Evolutionary conservation across 53 echinoderm and acorn worm species (phyloP).

Genomic region (Mesocentrotus franciscanus): DNA sequence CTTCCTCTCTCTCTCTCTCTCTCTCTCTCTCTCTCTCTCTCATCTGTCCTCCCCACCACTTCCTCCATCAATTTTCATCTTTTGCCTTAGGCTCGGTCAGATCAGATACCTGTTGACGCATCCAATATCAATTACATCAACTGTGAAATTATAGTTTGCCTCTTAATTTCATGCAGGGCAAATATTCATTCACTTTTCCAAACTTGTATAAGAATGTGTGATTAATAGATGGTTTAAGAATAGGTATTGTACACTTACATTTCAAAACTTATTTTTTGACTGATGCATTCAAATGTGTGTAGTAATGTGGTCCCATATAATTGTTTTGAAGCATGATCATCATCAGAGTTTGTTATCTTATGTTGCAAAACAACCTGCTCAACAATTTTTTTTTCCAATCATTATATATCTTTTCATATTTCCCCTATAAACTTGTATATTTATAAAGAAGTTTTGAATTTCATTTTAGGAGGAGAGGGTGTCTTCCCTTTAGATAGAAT

Average conservation of each 20-base stretch:
- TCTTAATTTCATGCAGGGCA: conserved; percentile 1
- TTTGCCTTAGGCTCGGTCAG: conserved; percentile 13
- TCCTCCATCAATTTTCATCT: conserved; percentile 29
- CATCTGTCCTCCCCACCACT: background rate
- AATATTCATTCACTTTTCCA: background rate
- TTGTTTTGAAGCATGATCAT: no score
- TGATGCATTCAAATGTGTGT: no score
- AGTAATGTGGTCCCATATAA: no score
- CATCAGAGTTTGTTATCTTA: no score
- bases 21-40: conserved; percentile 6
- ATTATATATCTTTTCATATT: no score
- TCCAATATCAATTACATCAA: conserved; percentile 40
- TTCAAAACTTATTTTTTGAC: no score
- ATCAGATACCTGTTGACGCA: conserved; percentile 38
- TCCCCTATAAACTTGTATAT: no score
- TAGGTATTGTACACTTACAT: background rate
- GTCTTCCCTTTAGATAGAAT: background rate
- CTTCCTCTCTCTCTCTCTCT: background rate
- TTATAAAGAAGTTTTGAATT: no score
- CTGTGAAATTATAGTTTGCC: conserved; percentile 37
- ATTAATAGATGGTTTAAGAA: background rate
- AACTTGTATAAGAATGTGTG: background rate
- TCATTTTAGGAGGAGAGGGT: background rate
- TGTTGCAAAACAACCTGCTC: no score
- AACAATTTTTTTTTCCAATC: no score